Percentiles rank a stretch among this genome's conserved stretches.
Evolutionary conservation across 2,797 vertebrate genomes (phyloP).

Genomic region (Gallinago nigripennis): DNA sequence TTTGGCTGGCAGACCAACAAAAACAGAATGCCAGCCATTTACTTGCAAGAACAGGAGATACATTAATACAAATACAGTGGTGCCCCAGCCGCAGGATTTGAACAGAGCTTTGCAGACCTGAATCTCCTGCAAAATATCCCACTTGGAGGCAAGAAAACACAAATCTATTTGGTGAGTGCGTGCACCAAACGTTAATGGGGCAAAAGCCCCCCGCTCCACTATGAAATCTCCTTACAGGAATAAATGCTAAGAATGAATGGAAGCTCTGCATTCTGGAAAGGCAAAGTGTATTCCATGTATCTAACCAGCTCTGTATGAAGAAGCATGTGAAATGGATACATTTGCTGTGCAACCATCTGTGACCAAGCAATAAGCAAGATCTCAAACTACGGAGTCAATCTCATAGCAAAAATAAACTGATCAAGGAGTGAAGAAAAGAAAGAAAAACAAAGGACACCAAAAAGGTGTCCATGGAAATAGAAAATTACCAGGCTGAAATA

Average conservation of each 20-base stretch:
- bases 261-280: background rate
- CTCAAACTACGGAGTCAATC: background rate
- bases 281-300: background rate
- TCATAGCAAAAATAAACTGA: background rate
- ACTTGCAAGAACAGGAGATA: slow-evolving; percentile 57
- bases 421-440: background rate
- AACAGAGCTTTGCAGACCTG: background rate
- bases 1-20: slow-evolving; percentile 58
- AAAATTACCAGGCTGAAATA: background rate
- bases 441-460: background rate
- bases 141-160: background rate
- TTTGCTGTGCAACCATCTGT: slow-evolving; percentile 15
- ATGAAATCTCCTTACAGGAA: background rate
- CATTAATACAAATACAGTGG: slow-evolving; percentile 50
- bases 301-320: background rate
- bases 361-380: slow-evolving; percentile 20
- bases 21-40: slow-evolving; percentile 67
- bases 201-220: background rate
- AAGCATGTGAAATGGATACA: background rate
- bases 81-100: background rate
- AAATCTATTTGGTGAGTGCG: background rate
- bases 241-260: background rate
- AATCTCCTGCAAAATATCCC: background rate
- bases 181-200: background rate
- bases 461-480: background rate